Base-by-base conservation (phyloP, 2,797 vertebrate genomes). In the Enteromius anoplus region DNA sequence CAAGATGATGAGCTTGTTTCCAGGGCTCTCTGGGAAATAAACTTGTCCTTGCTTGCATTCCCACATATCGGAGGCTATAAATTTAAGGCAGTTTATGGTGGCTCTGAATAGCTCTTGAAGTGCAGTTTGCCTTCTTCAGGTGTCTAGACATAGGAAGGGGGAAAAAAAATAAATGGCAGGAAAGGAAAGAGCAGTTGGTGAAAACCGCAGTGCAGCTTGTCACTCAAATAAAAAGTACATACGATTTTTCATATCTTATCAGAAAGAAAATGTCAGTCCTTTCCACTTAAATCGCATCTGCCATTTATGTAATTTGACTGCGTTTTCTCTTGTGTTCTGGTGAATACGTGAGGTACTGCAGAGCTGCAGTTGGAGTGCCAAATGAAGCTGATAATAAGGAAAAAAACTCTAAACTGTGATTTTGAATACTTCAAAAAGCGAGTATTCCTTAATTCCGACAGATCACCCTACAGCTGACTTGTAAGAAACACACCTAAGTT, bases 1-100 rank as follows among this genome's bases (percentile, higher is more conserved):
- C 37, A 47, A 69, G 64, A 69, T 69, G 65, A 77, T 83, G 51
- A 58, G 73, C 65, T 69, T 83, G 65, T 81, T 82, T 75, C 47
- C 81, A 82, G 60, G 60, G 72, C 71, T 75, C 62, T 75, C 70
- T 82, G 34, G 51, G 73, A 76, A 83, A 83, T 77, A 70, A 49
- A 69, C 65, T 71, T 78, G 82, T 78, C 82, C 75, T 83, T 83
- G 82, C 51, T 62, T 60, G 40, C 29, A 71, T 83, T 71, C 12
- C 9, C 23, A 76, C 75, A 62, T 68, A 49, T 83, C 29, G 23
- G 14, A 49, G 21, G 65, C 82, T 71, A 78, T 83, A 83, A 78
- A 83, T 83, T 60, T 71, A 21, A 78, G 64, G 29, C 14, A 42
- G 62, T 70, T 81, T 81, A 76, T 71, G 64, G 45, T 72, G 65